Conservation (phyloP, 2,797 vertebrate genomes). For the Masticophis lateralis region DNA sequence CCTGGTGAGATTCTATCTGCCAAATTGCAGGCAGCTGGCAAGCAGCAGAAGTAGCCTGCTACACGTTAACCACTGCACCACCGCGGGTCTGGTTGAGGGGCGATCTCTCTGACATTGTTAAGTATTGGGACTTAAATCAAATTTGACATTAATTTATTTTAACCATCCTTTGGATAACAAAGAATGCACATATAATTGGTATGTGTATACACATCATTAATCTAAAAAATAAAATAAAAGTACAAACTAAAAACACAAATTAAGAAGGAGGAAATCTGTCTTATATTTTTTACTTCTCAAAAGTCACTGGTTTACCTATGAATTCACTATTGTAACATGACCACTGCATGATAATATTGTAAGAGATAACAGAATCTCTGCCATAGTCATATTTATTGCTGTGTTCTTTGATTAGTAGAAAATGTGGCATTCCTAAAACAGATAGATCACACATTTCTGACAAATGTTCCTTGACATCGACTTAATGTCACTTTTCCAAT, state of each 20-base stretch:
- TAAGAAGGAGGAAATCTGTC: not conserved
- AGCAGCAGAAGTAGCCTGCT: no score
- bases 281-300: not conserved
- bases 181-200: not conserved
- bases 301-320: not conserved
- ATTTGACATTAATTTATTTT: not conserved
- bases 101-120: not conserved
- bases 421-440: not conserved
- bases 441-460: not conserved
- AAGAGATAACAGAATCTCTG: not conserved
- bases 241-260: not conserved
- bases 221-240: not conserved
- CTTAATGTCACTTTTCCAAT: not conserved
- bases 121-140: not conserved
- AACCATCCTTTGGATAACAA: not conserved
- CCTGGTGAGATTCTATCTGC: no score
- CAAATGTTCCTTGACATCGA: not conserved
- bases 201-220: not conserved
- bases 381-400: not conserved
- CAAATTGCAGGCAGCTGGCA: no score
- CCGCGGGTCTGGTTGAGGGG: not conserved
- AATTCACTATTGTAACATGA: not conserved
- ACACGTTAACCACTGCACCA: no score
- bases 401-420: not conserved
- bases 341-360: not conserved